phyloP scores from a whole-genome alignment of 2,797 vertebrate genomes.

The Falco novaeseelandiae region DNA sequence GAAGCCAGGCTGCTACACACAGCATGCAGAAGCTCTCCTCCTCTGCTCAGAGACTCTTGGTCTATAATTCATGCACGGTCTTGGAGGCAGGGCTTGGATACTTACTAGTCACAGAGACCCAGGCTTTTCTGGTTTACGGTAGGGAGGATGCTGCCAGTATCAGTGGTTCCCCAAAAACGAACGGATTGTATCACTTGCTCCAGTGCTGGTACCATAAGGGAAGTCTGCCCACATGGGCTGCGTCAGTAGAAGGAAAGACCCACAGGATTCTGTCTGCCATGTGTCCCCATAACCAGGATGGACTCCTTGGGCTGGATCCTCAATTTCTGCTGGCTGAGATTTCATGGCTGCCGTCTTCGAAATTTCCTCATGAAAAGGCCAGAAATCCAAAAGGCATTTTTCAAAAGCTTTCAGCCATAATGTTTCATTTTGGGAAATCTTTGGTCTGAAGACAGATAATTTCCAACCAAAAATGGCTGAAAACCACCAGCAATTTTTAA shows the following conservation, averaged over 20 bases:
- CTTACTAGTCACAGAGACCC: neutral
- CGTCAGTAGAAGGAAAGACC: neutral
- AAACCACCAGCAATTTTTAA: conserved; percentile 32
- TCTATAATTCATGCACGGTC: neutral
- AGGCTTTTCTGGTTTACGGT: neutral
- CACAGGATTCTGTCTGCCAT: neutral
- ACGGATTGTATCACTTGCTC: neutral
- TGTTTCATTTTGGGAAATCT: neutral
- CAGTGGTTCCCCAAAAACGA: neutral
- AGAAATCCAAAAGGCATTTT: conserved; percentile 16
- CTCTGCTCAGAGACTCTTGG: rapidly evolving
- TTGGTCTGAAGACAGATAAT: neutral
- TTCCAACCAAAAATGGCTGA: conserved; percentile 4
- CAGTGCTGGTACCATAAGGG: neutral
- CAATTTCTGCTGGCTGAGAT: neutral
- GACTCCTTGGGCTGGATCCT: neutral
- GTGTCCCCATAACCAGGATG: neutral
- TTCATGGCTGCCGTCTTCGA: neutral
- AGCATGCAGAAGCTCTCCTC: neutral
- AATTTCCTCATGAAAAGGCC: neutral
- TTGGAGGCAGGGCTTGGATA: neutral
- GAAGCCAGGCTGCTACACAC: neutral
- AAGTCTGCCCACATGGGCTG: neutral
- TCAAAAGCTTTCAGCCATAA: conserved; percentile 6
- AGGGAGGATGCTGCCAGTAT: neutral